Evolutionary conservation across 2,797 vertebrate genomes (phyloP).

Genomic region (Hybognathus amarus): DNA sequence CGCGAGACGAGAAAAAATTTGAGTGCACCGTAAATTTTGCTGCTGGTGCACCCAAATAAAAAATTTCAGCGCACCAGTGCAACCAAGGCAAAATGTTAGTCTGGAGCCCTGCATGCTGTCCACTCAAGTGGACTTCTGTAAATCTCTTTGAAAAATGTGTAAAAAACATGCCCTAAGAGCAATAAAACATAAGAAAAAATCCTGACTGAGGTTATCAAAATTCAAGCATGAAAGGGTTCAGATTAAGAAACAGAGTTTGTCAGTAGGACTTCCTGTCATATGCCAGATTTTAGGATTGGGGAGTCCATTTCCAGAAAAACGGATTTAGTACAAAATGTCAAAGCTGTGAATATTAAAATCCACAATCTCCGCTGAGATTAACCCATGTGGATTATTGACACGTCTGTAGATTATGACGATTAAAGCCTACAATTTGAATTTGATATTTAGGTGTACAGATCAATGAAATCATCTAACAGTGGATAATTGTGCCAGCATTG

Average conservation of each 20-base stretch:
- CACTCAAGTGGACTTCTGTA: no score
- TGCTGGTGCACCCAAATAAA: no score
- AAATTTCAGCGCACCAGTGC: no score
- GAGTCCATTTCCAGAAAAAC: slow-evolving; percentile 9
- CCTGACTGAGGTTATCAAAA: no score
- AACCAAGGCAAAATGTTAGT: no score
- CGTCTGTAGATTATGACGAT: neutral
- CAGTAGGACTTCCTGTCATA: neutral
- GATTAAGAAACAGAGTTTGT: slow-evolving; percentile 23
- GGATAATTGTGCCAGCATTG: neutral
- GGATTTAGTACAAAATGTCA: slow-evolving; percentile 29
- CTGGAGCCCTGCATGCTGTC: no score
- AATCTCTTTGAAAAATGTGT: no score
- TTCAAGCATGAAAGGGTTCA: no score
- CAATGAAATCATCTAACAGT: neutral
- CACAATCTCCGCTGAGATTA: slow-evolving; percentile 6
- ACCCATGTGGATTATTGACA: neutral
- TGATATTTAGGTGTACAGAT: neutral
- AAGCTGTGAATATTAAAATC: slow-evolving; percentile 17
- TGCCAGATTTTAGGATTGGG: slow-evolving; percentile 30
- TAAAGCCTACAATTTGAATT: neutral
- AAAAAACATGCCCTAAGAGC: no score
- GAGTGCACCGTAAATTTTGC: no score
- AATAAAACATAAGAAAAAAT: no score
- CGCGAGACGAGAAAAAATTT: no score